Conservation (phyloP, 2,797 vertebrate species). For the Malurus leucopterus region DNA sequence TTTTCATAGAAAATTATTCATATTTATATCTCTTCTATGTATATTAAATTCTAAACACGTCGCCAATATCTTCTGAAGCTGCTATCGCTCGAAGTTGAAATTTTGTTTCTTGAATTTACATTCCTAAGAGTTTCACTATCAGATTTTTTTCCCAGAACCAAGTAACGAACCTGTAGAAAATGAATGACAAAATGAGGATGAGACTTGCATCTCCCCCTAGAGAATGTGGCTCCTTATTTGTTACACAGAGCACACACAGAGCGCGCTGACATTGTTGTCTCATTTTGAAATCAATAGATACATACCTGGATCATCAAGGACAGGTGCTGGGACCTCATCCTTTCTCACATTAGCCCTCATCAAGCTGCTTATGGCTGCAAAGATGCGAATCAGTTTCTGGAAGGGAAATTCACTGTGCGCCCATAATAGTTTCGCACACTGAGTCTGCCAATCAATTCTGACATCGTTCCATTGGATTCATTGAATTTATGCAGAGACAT, state of each 20-base stretch:
- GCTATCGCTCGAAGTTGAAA: not conserved
- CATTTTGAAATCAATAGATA: slow-evolving; percentile 29
- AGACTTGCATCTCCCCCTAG: not conserved
- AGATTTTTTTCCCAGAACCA: not conserved
- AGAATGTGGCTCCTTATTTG: not conserved
- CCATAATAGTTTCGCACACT: not conserved
- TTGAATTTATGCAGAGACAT: slow-evolving; percentile 24
- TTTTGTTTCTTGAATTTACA: not conserved
- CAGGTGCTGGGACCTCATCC: slow-evolving; percentile 23
- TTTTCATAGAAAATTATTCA: not conserved
- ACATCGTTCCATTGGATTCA: not conserved
- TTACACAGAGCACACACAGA: not conserved
- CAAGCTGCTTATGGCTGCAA: slow-evolving; percentile 56
- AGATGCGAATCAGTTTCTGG: slow-evolving; percentile 55
- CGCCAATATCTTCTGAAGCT: not conserved
- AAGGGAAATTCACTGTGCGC: slow-evolving; percentile 13
- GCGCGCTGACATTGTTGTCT: not conserved
- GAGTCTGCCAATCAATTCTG: slow-evolving; percentile 44
- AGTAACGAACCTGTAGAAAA: not conserved
- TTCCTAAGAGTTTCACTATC: not conserved
- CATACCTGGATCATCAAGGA: slow-evolving; percentile 10
- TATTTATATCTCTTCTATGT: not conserved
- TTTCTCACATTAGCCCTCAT: slow-evolving; percentile 56
- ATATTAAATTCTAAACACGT: not conserved
- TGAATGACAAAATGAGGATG: not conserved